phyloP scores from a whole-genome alignment of 2,113 vertebrate genomes.

The Tragelaphus scriptus region DNA sequence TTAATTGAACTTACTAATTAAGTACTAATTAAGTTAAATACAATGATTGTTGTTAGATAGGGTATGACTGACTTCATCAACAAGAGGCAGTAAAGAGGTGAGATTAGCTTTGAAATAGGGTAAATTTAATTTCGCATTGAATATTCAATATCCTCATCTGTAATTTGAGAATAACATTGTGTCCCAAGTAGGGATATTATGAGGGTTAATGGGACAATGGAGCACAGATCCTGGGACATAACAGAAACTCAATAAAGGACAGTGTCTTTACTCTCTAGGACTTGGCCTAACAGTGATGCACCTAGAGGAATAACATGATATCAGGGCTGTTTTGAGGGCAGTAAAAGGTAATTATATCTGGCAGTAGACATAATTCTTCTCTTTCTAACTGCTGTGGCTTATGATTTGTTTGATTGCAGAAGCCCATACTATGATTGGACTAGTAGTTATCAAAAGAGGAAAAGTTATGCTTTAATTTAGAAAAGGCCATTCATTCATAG shows the following conservation, averaged over 20 bases:
- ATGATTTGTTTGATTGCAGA: neutral
- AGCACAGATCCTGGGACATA: neutral
- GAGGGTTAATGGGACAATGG: neutral
- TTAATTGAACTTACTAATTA: neutral
- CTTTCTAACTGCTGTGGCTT: neutral
- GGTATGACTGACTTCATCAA: neutral
- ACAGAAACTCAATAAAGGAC: neutral
- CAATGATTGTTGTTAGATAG: neutral
- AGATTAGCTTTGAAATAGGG: neutral
- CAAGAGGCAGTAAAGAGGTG: neutral
- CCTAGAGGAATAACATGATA: neutral
- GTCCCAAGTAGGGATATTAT: neutral
- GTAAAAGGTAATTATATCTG: neutral
- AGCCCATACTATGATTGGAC: neutral
- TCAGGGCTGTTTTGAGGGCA: neutral
- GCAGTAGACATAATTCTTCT: neutral
- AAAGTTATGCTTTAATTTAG: neutral
- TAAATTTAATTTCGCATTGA: neutral
- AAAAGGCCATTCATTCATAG: neutral
- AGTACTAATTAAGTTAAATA: neutral
- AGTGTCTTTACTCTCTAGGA: neutral
- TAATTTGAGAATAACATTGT: neutral
- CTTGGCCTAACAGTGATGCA: neutral
- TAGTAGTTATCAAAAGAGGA: neutral
- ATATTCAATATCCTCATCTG: neutral